Evolutionary conservation across 2,888 invertebrate species (phyloP).

Genomic region (Mythimna ferrago): DNA sequence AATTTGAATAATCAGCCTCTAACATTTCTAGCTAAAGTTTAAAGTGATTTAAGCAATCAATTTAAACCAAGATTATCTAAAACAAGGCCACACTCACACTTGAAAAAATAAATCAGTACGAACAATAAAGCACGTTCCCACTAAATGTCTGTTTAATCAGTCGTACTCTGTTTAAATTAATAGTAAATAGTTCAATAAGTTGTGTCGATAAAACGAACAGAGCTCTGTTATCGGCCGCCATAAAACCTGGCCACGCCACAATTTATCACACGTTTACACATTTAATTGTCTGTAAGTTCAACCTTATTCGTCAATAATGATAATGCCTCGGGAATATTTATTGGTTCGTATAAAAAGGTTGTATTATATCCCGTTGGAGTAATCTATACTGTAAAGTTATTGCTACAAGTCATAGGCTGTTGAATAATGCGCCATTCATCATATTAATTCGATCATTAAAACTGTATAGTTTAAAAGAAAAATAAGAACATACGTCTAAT

Average conservation of each 20-base stretch:
- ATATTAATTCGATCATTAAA: slow-evolving; percentile 38
- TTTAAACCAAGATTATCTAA: not conserved
- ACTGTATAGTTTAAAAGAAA: slow-evolving; percentile 22
- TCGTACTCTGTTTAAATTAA: slow-evolving; percentile 64
- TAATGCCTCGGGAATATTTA: slow-evolving; percentile 58
- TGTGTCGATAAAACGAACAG: slow-evolving; percentile 65
- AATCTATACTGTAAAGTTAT: slow-evolving; percentile 42
- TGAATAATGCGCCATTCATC: slow-evolving; percentile 29
- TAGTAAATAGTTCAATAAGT: slow-evolving; percentile 69
- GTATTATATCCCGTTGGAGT: slow-evolving; percentile 51
- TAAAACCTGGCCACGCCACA: slow-evolving; percentile 58
- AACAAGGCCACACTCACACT: slow-evolving; percentile 10
- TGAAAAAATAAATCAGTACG: slow-evolving; percentile 49
- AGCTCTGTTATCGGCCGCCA: slow-evolving; percentile 59
- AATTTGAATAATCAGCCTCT: not conserved
- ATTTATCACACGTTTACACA: slow-evolving; percentile 68
- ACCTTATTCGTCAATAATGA: slow-evolving; percentile 66
- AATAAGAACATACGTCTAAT: not conserved
- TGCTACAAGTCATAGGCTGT: slow-evolving; percentile 18
- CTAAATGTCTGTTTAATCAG: slow-evolving; percentile 65
- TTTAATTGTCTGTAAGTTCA: slow-evolving; percentile 67
- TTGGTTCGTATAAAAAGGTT: slow-evolving; percentile 57
- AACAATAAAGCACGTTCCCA: slow-evolving; percentile 55
- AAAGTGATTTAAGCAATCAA: not conserved
- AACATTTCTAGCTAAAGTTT: too few species aligned